Evolutionary conservation across 2,797 vertebrate species (phyloP).

Genomic region (Phoeniculus purpureus): DNA sequence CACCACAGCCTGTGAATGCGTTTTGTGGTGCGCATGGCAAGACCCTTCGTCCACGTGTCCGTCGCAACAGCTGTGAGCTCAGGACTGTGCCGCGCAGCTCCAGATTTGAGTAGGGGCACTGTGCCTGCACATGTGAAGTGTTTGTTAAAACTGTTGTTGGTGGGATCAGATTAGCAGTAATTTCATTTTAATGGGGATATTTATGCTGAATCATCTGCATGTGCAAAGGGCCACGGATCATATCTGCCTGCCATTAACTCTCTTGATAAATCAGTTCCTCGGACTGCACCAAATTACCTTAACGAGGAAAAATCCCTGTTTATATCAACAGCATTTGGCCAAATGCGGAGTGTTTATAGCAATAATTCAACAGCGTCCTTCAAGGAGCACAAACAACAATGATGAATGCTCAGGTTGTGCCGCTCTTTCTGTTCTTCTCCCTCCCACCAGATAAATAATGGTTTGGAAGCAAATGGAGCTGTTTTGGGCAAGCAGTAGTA

Average conservation of each 20-base stretch:
- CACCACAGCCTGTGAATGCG: not conserved
- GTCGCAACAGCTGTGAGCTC: not conserved
- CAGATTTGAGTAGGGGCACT: not conserved
- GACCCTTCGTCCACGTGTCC: not conserved
- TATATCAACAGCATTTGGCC: slow-evolving; percentile 62
- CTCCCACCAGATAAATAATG: slow-evolving; percentile 40
- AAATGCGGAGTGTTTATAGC: slow-evolving; percentile 63
- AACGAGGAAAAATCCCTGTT: slow-evolving; percentile 69
- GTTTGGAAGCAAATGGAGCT: slow-evolving; percentile 18
- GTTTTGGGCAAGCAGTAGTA: slow-evolving; percentile 1
- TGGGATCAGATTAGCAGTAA: slow-evolving; percentile 19
- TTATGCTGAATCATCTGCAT: slow-evolving; percentile 52
- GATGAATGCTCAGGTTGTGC: slow-evolving; percentile 61
- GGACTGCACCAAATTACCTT: slow-evolving; percentile 55
- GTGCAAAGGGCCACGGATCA: slow-evolving; percentile 35
- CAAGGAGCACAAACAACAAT: slow-evolving; percentile 64
- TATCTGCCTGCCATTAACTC: slow-evolving; percentile 63
- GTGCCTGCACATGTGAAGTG: not conserved
- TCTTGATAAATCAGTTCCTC: slow-evolving; percentile 59
- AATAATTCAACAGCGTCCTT: slow-evolving; percentile 67
- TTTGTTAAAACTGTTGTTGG: not conserved
- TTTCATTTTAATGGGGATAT: slow-evolving; percentile 54
- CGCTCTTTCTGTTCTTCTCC: slow-evolving; percentile 34
- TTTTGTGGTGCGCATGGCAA: accelerated
- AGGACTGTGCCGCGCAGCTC: not conserved